Percentiles rank a stretch among this genome's conserved stretches.
Evolutionary conservation across 2,113 vertebrate species (phyloP).

Genomic region (Poeciliopsis occidentalis): DNA sequence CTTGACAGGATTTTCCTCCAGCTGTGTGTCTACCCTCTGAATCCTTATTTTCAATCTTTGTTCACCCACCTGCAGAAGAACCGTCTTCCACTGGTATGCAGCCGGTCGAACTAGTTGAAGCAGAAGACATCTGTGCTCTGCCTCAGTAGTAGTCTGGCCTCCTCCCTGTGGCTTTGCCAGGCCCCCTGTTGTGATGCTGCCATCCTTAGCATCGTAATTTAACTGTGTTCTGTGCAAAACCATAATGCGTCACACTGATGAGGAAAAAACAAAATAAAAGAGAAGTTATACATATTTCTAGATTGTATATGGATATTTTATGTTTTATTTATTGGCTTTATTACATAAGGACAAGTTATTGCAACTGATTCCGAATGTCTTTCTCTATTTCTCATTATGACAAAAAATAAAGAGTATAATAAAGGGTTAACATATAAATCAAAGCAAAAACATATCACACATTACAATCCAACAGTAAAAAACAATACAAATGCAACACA

Average conservation of each 20-base stretch:
- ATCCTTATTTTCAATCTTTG: not conserved
- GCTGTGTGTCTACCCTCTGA: not conserved
- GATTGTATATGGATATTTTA: not conserved
- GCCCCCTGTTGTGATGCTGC: constrained; percentile 82
- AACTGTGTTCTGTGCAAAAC: constrained; percentile 74
- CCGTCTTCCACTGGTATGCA: constrained; percentile 80
- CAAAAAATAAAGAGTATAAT: not conserved
- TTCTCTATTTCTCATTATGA: not conserved
- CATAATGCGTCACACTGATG: constrained; percentile 25
- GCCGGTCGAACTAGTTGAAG: constrained; percentile 1
- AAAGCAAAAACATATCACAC: not conserved
- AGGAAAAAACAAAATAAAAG: not conserved
- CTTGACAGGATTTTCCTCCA: not conserved
- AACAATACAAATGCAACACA: too few species aligned
- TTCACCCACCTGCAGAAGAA: constrained; percentile 81
- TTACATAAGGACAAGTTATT: not conserved
- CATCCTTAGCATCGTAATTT: constrained; percentile 83
- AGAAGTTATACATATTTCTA: not conserved
- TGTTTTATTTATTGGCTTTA: not conserved
- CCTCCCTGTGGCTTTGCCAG: constrained; percentile 78
- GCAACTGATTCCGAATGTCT: not conserved
- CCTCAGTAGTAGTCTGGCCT: constrained; percentile 77
- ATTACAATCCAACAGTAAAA: too few species aligned
- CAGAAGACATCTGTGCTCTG: constrained; percentile 38
- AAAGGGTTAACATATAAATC: not conserved